Conservation (phyloP, 2,113 vertebrate genomes). For the Camelus dromedarius region DNA sequence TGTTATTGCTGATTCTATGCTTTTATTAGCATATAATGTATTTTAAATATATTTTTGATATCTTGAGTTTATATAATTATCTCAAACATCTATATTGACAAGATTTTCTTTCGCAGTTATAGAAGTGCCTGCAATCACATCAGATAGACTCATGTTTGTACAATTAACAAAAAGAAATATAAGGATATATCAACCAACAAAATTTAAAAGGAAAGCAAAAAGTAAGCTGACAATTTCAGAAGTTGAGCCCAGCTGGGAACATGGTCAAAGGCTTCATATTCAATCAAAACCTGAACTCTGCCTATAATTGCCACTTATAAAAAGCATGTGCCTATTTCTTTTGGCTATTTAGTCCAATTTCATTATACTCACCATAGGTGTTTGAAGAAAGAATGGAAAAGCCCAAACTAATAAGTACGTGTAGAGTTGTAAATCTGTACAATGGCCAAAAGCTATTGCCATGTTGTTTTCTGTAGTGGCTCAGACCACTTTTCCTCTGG, state of each 20-base stretch:
- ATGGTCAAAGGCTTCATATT: background rate
- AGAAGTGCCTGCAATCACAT: background rate
- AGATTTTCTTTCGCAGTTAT: background rate
- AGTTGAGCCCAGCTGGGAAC: background rate
- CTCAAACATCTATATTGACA: slow-evolving; percentile 46
- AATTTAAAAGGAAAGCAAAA: slow-evolving; percentile 8
- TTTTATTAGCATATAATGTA: background rate
- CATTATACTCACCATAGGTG: slow-evolving; percentile 44
- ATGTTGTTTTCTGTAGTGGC: background rate
- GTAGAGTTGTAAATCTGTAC: slow-evolving; percentile 12
- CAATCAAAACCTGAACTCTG: background rate
- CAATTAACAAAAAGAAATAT: background rate
- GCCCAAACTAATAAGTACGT: slow-evolving; percentile 52
- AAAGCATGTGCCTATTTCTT: background rate
- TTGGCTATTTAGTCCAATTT: slow-evolving; percentile 37
- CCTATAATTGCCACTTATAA: background rate
- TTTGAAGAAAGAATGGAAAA: slow-evolving; percentile 46
- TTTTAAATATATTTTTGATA: slow-evolving; percentile 6
- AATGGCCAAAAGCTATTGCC: background rate
- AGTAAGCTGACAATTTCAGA: background rate
- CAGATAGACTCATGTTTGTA: background rate
- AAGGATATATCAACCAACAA: background rate
- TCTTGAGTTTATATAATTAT: slow-evolving; percentile 27
- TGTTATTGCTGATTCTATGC: background rate
- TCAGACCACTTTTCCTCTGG: slow-evolving; percentile 58